A percentile compares a stretch with the other conserved stretches of the same genome.
Conservation (phyloP, 2,113 vertebrate species). For the Progne subis region DNA sequence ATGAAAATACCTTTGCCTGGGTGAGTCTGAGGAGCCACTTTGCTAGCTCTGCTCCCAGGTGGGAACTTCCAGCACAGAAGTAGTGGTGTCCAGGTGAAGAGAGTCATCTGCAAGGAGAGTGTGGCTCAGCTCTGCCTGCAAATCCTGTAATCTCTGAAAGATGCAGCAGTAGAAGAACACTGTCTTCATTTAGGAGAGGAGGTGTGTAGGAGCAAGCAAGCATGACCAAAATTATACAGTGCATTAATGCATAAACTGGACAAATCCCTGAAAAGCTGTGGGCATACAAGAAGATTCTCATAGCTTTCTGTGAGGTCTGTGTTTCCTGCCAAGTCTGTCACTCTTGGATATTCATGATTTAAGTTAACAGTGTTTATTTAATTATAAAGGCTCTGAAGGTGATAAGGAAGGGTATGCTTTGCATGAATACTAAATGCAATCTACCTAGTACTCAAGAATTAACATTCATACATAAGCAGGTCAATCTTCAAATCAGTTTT, state of each 20-base stretch:
- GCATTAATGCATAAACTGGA: background rate
- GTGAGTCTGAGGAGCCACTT: background rate
- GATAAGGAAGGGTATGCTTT: background rate
- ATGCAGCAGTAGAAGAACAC: background rate
- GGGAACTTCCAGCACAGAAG: background rate
- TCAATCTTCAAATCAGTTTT: background rate
- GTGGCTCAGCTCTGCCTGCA: background rate
- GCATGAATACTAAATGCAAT: background rate
- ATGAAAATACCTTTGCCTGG: accelerated
- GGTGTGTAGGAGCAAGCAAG: background rate
- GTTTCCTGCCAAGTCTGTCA: background rate
- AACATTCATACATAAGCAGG: background rate
- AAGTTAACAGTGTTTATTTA: background rate
- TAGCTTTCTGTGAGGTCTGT: background rate
- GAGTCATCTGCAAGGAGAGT: background rate
- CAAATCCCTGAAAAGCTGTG: background rate
- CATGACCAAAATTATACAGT: background rate
- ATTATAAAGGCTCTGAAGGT: background rate
- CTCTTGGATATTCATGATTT: background rate
- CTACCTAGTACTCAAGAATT: background rate
- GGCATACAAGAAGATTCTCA: background rate
- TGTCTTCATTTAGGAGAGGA: background rate
- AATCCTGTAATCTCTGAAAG: background rate
- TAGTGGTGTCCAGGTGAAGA: background rate
- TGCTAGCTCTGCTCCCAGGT: background rate